Base-by-base conservation (phyloP, 2,113 vertebrate genomes). In the Solea senegalensis region DNA sequence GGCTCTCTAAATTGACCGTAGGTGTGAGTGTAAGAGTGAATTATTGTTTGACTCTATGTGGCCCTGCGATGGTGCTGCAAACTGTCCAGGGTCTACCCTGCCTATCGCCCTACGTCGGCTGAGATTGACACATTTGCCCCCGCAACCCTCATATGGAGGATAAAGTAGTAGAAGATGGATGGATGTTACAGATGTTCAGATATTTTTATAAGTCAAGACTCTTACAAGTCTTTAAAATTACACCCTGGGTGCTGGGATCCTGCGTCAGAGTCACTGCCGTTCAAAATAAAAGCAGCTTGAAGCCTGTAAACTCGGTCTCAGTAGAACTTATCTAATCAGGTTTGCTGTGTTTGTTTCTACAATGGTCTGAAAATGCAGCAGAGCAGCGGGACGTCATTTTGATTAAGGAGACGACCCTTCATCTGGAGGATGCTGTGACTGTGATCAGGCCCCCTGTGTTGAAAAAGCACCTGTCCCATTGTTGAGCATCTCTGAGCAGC, bases 321-420 rank as follows among this genome's bases (percentile, higher is more conserved):
- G 51, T 52, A 81, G 71, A 86, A 78, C 64, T 46, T 21, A 49
- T 78, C 85, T 67, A 77, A 85, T 86, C 83, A 75, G 51, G 69
- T 86, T 84, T 65, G 69, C 55, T 73, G 50, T 85, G 74, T 74
- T 74, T 69, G 71, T 75, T 55, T 78, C 74, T 16, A 41, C 65
- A 69, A 83, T 69, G 75, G 80, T 81, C 48, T 65, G 63, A 76
- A 71, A 78, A 69, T 73, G 75, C 72, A 81, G 65, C 63, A 14
- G 64, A 77, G 78, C 85, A 76, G 82, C 83, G 1, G 83, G 89
- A 78, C 39, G 69, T 75, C 80, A 27, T 64, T 54, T 80, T 86
- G 89, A 89, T 88, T 90, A 87, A 75, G 68, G 63, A 86, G 77
- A 69, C 81, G 69, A 40, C 81, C 78, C 76, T 74, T 81, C 74